Conservation (phyloP, 1,140 invertebrate genomes). For the Trichonephila clavipes region DNA sequence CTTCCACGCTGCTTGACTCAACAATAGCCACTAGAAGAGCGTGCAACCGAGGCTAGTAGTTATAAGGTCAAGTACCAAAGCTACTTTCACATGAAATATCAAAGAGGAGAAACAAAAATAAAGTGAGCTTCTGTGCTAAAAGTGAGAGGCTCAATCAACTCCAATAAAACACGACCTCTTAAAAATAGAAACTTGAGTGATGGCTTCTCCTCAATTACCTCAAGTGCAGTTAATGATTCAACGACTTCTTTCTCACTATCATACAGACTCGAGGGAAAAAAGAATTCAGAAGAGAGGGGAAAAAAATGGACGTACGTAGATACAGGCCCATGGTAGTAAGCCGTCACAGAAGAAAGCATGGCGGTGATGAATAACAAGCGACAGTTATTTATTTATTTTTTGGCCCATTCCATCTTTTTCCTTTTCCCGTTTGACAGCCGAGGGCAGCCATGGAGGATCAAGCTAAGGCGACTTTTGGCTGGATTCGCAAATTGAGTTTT, state of each 20-base stretch:
- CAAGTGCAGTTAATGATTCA: slow-evolving; percentile 69
- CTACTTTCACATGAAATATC: background rate
- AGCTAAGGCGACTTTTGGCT: background rate
- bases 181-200: slow-evolving; percentile 67
- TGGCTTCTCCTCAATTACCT: slow-evolving; percentile 66
- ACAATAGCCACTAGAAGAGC: background rate
- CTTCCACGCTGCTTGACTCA: background rate
- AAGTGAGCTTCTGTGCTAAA: slow-evolving; percentile 47
- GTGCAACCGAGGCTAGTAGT: background rate
- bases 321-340: slow-evolving; percentile 26
- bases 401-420: slow-evolving; percentile 6
- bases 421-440: slow-evolving; percentile 26
- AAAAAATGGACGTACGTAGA: background rate
- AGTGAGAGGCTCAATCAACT: slow-evolving; percentile 52
- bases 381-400: slow-evolving; percentile 55
- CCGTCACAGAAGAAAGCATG: slow-evolving; percentile 40
- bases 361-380: slow-evolving; percentile 45
- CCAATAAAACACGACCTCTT: slow-evolving; percentile 66
- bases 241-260: slow-evolving; percentile 30
- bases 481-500: background rate
- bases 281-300: background rate
- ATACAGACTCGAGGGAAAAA: background rate
- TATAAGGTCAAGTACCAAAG: slow-evolving; percentile 3
- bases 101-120: background rate
- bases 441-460: background rate